phyloP scores from a whole-genome alignment of 2,797 vertebrate species.

The Percopsis omiscomaycus region DNA sequence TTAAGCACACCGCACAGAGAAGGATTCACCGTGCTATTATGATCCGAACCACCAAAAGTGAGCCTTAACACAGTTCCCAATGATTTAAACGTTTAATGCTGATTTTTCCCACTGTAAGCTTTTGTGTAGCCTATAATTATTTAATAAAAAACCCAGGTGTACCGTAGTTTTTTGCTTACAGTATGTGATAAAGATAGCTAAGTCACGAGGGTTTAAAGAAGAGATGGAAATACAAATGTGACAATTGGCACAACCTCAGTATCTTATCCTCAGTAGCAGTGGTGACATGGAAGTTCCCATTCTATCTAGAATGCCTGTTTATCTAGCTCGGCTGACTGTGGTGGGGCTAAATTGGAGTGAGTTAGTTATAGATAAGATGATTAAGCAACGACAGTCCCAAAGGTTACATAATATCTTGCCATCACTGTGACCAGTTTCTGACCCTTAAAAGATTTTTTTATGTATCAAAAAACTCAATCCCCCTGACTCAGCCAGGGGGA shows the following conservation, averaged over 20 bases:
- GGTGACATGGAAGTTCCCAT: slow-evolving; percentile 17
- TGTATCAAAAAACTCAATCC: too few species aligned
- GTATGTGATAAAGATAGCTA: slow-evolving; percentile 9
- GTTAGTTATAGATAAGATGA: background rate
- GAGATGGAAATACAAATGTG: slow-evolving; percentile 6
- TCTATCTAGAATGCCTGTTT: slow-evolving; percentile 14
- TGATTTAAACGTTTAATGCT: background rate
- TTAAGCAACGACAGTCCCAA: background rate
- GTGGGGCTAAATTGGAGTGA: background rate
- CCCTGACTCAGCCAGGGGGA: too few species aligned
- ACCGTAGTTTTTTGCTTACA: background rate
- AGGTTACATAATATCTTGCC: background rate
- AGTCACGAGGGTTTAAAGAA: slow-evolving; percentile 28
- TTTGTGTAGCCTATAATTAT: background rate
- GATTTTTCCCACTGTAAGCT: background rate
- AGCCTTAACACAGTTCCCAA: slow-evolving; percentile 1
- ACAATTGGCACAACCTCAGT: too few species aligned
- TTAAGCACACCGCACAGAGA: background rate
- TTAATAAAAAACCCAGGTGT: background rate
- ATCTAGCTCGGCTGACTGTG: slow-evolving; percentile 31
- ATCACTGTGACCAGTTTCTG: background rate
- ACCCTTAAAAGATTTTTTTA: too few species aligned
- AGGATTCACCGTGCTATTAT: background rate
- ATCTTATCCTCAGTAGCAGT: background rate
- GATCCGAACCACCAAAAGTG: background rate